Conservation (phyloP, 2,888 invertebrate genomes). For the Azorinus chamasolen region DNA sequence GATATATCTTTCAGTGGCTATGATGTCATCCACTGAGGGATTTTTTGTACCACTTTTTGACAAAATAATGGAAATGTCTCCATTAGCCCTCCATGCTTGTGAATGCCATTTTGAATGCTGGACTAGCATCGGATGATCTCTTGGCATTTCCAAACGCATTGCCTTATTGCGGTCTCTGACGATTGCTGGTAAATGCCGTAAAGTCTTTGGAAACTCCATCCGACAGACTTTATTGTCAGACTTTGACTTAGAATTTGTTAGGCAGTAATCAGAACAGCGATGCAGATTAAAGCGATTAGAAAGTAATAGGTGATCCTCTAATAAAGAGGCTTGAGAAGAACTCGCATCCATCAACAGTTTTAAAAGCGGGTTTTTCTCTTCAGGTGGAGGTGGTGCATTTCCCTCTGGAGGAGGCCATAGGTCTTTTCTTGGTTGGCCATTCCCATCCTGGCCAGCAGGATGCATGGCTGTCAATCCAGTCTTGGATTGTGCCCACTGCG, state of each 20-base stretch:
- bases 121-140: slow-evolving; percentile 67
- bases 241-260: slow-evolving; percentile 57
- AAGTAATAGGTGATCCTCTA: slow-evolving; percentile 57
- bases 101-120: slow-evolving; percentile 68
- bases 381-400: slow-evolving; percentile 57
- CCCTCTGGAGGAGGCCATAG: slow-evolving; percentile 71
- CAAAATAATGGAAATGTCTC: slow-evolving; percentile 69
- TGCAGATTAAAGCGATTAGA: slow-evolving; percentile 60
- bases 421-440: slow-evolving; percentile 57
- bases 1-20: slow-evolving; percentile 47
- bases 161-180: slow-evolving; percentile 67
- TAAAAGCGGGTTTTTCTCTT: slow-evolving; percentile 62
- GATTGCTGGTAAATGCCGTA: slow-evolving; percentile 37
- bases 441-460: slow-evolving; percentile 43
- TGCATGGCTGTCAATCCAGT: slow-evolving; percentile 62
- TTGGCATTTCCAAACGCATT: slow-evolving; percentile 63
- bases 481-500: slow-evolving; percentile 51
- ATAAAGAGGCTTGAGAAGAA: slow-evolving; percentile 46
- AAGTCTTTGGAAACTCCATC: slow-evolving; percentile 63
- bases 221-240: slow-evolving; percentile 28
- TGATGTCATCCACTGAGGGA: slow-evolving; percentile 57
- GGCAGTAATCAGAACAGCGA: too few species aligned
- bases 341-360: slow-evolving; percentile 69
- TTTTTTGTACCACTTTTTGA: slow-evolving; percentile 65
- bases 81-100: slow-evolving; percentile 69